Conservation (phyloP, 2,888 invertebrate species). For the Acheta domesticus region DNA sequence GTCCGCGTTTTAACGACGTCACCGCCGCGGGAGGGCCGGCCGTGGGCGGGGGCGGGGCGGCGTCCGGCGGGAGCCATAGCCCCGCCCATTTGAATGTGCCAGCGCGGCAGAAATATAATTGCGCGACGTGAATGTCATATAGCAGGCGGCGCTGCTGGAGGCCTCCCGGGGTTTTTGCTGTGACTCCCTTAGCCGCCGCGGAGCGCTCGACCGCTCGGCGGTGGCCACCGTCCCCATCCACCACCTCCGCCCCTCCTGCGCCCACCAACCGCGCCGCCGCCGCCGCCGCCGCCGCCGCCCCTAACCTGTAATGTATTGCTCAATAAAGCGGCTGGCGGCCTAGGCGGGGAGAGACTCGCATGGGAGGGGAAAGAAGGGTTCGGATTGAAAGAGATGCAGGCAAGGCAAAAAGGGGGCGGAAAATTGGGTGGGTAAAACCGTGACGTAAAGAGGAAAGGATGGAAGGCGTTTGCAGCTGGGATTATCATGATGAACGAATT, state of each 20-base stretch:
- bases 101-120: constrained; percentile 2
- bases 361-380: background rate
- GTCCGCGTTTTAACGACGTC: constrained; percentile 6
- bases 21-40: background rate
- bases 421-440: too few species aligned
- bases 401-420: background rate
- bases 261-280: background rate
- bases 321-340: background rate
- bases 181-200: background rate
- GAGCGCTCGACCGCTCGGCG: background rate
- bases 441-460: too few species aligned
- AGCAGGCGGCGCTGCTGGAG: constrained; percentile 1
- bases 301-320: constrained; percentile 2
- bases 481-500: too few species aligned
- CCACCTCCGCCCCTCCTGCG: background rate
- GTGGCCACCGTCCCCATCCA: background rate
- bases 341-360: background rate
- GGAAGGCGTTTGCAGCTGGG: too few species aligned
- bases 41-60: background rate
- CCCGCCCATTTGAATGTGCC: constrained; percentile 18
- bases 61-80: background rate
- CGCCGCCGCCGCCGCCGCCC: background rate
- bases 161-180: background rate
- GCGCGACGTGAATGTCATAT: constrained; percentile 6
- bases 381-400: background rate